phyloP scores from a whole-genome alignment of 1,140 invertebrate species.

The Caenorhabditis tropicalis region DNA sequence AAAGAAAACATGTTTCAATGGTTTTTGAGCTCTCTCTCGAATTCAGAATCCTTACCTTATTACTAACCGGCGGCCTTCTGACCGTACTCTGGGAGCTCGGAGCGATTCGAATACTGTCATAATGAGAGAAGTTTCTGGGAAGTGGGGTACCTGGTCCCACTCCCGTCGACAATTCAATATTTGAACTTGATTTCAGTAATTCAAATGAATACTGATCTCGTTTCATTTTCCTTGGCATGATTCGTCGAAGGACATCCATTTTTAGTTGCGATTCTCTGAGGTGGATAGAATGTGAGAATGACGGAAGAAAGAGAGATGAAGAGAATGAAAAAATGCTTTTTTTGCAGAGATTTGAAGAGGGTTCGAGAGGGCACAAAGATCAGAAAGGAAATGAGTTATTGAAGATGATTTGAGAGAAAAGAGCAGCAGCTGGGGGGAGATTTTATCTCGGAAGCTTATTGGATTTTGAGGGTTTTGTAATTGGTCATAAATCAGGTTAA shows the following conservation, averaged over 20 bases:
- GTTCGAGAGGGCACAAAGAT: neutral
- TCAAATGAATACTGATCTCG: constrained; percentile 56
- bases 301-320: neutral
- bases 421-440: neutral
- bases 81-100: neutral
- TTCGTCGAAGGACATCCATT: constrained; percentile 54
- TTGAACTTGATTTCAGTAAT: constrained; percentile 49
- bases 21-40: too few relatives aligned
- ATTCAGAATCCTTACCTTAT: too few relatives aligned
- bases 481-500: neutral
- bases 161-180: constrained; percentile 47
- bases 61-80: neutral
- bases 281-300: neutral
- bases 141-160: constrained; percentile 28
- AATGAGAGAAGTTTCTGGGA: constrained; percentile 51
- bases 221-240: constrained; percentile 42
- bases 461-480: neutral
- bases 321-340: neutral
- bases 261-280: neutral
- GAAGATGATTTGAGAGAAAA: neutral
- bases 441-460: neutral
- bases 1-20: too few relatives aligned
- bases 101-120: constrained; percentile 41
- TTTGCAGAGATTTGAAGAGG: neutral
- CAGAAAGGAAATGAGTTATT: neutral